phyloP scores from a whole-genome alignment of 2,797 vertebrate genomes.

The Pantherophis alleghaniensis region DNA sequence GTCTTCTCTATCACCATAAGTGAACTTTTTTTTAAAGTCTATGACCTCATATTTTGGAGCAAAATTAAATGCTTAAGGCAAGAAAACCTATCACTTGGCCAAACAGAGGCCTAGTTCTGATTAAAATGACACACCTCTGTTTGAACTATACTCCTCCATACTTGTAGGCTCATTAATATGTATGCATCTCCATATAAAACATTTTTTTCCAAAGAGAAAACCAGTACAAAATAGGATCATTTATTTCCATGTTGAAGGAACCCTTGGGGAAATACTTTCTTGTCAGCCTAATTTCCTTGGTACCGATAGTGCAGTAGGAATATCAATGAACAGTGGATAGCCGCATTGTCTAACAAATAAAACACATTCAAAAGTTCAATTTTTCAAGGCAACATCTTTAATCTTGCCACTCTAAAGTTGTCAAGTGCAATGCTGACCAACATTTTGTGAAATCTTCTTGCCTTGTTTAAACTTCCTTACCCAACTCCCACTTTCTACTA shows the following conservation, averaged over 20 bases:
- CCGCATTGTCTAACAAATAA: neutral
- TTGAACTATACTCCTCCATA: neutral
- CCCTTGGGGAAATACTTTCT: neutral
- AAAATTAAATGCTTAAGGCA: neutral
- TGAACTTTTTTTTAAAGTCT: neutral
- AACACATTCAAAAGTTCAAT: neutral
- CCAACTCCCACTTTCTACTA: constrained; percentile 6
- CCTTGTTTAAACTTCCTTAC: neutral
- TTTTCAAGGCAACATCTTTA: constrained; percentile 11
- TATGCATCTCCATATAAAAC: too few relatives aligned
- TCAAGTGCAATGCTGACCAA: neutral
- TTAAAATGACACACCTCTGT: neutral
- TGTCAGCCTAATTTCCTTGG: neutral
- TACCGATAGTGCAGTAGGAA: neutral
- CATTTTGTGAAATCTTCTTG: neutral
- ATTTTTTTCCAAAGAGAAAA: neutral
- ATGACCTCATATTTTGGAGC: neutral
- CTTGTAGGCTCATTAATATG: neutral
- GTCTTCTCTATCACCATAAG: neutral
- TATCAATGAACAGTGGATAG: neutral
- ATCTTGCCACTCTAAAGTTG: neutral
- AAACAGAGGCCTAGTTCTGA: neutral
- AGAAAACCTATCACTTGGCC: neutral
- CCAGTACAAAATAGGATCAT: neutral
- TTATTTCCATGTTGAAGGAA: neutral